Conservation (phyloP, 2,888 invertebrate genomes). For the Theretra japonica region DNA sequence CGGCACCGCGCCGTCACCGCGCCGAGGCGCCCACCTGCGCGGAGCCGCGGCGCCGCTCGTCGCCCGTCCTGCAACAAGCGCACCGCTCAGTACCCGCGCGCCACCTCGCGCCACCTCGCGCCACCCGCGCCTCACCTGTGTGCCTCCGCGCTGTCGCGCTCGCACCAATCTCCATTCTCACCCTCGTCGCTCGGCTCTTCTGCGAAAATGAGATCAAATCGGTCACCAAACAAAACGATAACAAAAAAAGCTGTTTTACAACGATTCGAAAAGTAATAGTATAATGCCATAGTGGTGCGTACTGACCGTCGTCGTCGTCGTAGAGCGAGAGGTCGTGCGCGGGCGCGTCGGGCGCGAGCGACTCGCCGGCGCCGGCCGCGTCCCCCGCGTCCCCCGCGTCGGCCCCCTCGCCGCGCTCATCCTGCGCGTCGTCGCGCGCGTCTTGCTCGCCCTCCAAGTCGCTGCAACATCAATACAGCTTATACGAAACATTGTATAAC, state of each 20-base stretch:
- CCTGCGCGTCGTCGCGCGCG: slow-evolving; percentile 20
- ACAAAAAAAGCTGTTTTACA: too few relatives aligned
- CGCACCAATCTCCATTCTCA: slow-evolving; percentile 56
- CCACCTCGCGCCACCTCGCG: slow-evolving; percentile 27
- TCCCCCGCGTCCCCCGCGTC: slow-evolving; percentile 30
- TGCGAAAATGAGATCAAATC: slow-evolving; percentile 37
- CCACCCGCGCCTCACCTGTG: slow-evolving; percentile 29
- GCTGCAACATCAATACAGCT: background rate
- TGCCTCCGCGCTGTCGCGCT: slow-evolving; percentile 40
- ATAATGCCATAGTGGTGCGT: slow-evolving; percentile 25
- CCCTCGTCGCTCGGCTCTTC: slow-evolving; percentile 63
- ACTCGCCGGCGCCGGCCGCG: slow-evolving; percentile 28
- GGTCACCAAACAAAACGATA: background rate
- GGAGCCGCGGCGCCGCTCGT: slow-evolving; percentile 48
- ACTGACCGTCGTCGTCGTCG: slow-evolving; percentile 57
- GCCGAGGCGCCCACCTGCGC: slow-evolving; percentile 33
- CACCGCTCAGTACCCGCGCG: background rate
- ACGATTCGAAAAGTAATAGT: too few relatives aligned
- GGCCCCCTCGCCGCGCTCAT: slow-evolving; percentile 32
- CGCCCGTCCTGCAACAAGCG: slow-evolving; percentile 47
- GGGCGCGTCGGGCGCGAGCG: slow-evolving; percentile 36
- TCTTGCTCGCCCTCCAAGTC: slow-evolving; percentile 28
- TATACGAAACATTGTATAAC: background rate
- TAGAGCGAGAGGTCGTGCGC: slow-evolving; percentile 56
- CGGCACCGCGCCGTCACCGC: slow-evolving; percentile 57